phyloP scores from a whole-genome alignment of 2,797 vertebrate species.

The Cossypha dichroa region DNA sequence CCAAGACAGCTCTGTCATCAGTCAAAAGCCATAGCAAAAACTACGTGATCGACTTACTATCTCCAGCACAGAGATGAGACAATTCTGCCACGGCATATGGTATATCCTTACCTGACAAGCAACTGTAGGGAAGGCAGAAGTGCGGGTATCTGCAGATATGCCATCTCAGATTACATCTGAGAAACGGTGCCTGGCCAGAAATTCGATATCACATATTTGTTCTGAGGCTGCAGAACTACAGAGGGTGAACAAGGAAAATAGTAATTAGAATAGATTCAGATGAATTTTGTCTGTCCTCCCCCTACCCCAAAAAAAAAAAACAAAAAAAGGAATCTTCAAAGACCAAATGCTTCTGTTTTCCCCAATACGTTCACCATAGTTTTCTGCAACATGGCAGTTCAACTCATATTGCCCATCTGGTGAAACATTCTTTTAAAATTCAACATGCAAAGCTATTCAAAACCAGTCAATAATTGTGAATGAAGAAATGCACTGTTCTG shows the following conservation, averaged over 20 bases:
- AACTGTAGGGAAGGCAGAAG: conserved; percentile 1
- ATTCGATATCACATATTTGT: not conserved
- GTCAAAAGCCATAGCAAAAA: not conserved
- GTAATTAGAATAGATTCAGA: not conserved
- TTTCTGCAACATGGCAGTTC: not conserved
- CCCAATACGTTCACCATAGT: not conserved
- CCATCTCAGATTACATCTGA: conserved; percentile 29
- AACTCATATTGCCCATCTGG: not conserved
- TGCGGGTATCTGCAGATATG: conserved; percentile 36
- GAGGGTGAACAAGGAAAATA: not conserved
- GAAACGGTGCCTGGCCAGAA: not conserved
- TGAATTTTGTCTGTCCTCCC: not conserved
- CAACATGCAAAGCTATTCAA: conserved; percentile 7
- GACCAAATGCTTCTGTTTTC: not conserved
- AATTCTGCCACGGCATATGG: conserved; percentile 1
- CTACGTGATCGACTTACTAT: not conserved
- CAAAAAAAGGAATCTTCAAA: not conserved
- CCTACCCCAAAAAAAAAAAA: too few relatives aligned
- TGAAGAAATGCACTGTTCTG: not conserved
- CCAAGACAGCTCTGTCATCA: not conserved
- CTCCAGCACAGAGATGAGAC: not conserved
- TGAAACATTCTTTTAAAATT: not conserved
- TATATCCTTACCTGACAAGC: not conserved
- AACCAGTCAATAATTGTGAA: not conserved
- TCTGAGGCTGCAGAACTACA: not conserved